These are phyloP conservation scores for Oncorhynchus keta DNA, from an alignment of 2,113 vertebrate genomes.

Conservation along the genomic window DNA sequence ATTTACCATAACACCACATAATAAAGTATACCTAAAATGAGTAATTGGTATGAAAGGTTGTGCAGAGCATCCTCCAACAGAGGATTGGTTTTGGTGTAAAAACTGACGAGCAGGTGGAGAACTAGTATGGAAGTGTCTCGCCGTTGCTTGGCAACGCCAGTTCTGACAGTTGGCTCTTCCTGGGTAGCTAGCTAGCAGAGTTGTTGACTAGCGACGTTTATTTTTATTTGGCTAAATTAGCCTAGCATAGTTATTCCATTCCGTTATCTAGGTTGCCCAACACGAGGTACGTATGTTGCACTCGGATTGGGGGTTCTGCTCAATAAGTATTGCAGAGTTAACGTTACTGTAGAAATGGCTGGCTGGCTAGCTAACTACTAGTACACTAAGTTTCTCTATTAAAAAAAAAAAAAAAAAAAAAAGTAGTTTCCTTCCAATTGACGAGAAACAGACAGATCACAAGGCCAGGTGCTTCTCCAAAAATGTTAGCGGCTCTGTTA, in stretches of 20 bases:
- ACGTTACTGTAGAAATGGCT: background rate
- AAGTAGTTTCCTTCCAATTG: background rate
- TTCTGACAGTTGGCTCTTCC: background rate
- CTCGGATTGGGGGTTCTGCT: background rate
- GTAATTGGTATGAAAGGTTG: too few relatives aligned
- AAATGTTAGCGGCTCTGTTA: too few relatives aligned
- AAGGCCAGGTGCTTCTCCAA: too few relatives aligned
- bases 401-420: too few relatives aligned
- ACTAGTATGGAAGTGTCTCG: background rate
- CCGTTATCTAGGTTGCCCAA: background rate
- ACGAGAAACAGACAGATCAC: too few relatives aligned
- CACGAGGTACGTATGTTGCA: background rate
- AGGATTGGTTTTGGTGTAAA: background rate
- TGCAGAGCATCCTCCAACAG: too few relatives aligned
- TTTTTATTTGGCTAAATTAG: background rate
- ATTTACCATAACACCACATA: too few relatives aligned
- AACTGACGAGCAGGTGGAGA: slow-evolving; percentile 22
- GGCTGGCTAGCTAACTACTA: background rate
- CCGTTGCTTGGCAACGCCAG: slow-evolving; percentile 42
- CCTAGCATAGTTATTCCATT: too few relatives aligned
- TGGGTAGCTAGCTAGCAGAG: background rate
- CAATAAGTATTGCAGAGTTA: background rate
- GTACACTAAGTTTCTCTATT: background rate
- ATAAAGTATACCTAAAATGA: too few relatives aligned
- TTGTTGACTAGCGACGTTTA: background rate